Evolutionary conservation across 1,140 invertebrate genomes (phyloP), one percentile per base, ranked within the genome.

Genomic region (Pectinophora gossypiella): DNA sequence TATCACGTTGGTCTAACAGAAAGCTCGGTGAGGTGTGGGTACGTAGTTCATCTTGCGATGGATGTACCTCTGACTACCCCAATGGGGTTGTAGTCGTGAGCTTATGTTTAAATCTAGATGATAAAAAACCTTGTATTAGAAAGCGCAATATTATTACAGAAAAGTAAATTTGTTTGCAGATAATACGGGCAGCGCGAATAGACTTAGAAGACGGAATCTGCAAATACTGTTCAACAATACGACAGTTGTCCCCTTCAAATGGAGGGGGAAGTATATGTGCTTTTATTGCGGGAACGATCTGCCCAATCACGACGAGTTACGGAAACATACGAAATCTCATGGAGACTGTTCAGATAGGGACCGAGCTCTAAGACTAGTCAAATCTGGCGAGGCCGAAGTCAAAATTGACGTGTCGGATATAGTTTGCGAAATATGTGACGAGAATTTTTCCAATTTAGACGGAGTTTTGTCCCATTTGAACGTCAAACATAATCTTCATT

Each of bases 171-270:
- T 61, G 50, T 61, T 61, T 61, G 51, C 59, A 61, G 59, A 61
- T 61, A 46, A 56, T 43, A 47, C 54, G 52, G 46, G 43, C 38
- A 44, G 21, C n/a, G 42, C 48, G n/a, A 56, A 55, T 48, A 46
- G 50, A 48, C 22, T 48, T 23, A 62, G 62, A 32, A 53, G 68
- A 42, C 49, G 32, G 47, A 75, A 78, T 44, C 76, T 85, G 4
- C 62, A 72, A 53, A 71, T 64, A 18, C 55, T 85, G 45, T 72
- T 81, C 65, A 71, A 61, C 62, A 73, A 73, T 52, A 77, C 78
- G 0, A 68, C 70, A 12, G 44, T 85, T 3, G 55, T 81, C 50
- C 81, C 78, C 6, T 82, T 85, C 48, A 76, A 79, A 68, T 76
- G 69, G 55, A 59, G 64, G 1, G 61, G 71, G 1, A 67, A 68